These are phyloP conservation scores for Mythimna loreyi DNA, from an alignment of 2,888 invertebrate genomes.

Conservation along the genomic window DNA sequence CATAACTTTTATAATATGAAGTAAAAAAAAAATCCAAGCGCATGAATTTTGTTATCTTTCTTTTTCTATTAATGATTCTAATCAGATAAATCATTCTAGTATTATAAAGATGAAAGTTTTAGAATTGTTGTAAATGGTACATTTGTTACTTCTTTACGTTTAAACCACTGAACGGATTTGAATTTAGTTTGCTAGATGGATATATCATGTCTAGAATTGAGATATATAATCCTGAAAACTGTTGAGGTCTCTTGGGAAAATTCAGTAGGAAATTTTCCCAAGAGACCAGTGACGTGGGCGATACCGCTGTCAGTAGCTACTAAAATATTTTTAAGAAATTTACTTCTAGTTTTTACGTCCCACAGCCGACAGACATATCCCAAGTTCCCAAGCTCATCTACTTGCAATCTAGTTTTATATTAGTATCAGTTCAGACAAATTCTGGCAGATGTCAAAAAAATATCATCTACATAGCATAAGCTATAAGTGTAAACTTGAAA, in stretches of 20 bases:
- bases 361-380: background rate
- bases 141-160: too few species aligned
- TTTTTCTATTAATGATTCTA: background rate
- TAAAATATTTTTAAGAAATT: background rate
- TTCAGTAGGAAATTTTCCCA: too few species aligned
- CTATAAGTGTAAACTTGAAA: background rate
- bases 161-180: too few species aligned
- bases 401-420: constrained; percentile 2
- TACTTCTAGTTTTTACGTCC: background rate
- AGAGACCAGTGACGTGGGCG: too few species aligned
- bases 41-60: background rate
- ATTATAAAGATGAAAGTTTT: too few species aligned
- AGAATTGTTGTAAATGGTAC: too few species aligned
- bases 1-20: background rate
- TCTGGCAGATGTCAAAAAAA: constrained; percentile 3
- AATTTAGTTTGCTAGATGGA: too few species aligned
- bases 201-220: too few species aligned
- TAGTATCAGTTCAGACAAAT: constrained; percentile 3
- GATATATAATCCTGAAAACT: too few species aligned
- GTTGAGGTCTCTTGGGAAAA: too few species aligned
- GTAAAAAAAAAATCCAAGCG: background rate
- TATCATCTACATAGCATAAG: background rate
- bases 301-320: too few species aligned
- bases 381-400: background rate
- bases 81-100: too few species aligned